Evolutionary conservation across 2,797 vertebrate genomes (phyloP).

Genomic region (Thunnus albacares): DNA sequence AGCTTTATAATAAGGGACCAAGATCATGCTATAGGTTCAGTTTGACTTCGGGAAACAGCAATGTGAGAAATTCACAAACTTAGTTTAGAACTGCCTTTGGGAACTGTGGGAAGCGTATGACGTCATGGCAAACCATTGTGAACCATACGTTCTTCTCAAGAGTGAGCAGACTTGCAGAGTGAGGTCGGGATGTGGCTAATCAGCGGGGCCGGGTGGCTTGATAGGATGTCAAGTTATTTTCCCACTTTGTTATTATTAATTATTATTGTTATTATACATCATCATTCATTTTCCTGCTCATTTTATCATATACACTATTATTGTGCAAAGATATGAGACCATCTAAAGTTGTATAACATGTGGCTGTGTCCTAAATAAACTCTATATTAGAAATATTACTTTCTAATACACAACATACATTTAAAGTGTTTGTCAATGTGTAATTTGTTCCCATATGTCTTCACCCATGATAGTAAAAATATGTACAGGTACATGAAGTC

Average conservation of each 20-base stretch:
- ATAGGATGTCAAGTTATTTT: constrained; percentile 32
- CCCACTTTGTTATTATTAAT: constrained; percentile 37
- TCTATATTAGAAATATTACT: background rate
- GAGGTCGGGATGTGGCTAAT: constrained; percentile 42
- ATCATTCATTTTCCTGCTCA: background rate
- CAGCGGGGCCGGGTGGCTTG: constrained; percentile 7
- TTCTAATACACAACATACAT: background rate
- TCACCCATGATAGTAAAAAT: constrained; percentile 21
- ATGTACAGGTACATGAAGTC: constrained; percentile 4
- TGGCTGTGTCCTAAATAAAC: background rate
- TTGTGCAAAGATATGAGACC: background rate
- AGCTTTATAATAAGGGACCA: constrained; percentile 19
- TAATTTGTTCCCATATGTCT: constrained; percentile 26
- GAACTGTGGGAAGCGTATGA: constrained; percentile 68
- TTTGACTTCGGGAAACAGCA: constrained; percentile 47
- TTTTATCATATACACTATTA: background rate
- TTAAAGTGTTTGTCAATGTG: background rate
- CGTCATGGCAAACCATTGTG: constrained; percentile 46
- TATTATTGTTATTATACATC: no score
- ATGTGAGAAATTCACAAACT: constrained; percentile 51
- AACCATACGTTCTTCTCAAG: constrained; percentile 36
- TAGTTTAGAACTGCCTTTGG: constrained; percentile 52
- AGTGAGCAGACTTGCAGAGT: constrained; percentile 25
- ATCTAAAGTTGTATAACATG: background rate
- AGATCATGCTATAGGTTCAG: constrained; percentile 12